Conservation (phyloP, 2,888 invertebrate species). For the Mylabris sibirica region DNA sequence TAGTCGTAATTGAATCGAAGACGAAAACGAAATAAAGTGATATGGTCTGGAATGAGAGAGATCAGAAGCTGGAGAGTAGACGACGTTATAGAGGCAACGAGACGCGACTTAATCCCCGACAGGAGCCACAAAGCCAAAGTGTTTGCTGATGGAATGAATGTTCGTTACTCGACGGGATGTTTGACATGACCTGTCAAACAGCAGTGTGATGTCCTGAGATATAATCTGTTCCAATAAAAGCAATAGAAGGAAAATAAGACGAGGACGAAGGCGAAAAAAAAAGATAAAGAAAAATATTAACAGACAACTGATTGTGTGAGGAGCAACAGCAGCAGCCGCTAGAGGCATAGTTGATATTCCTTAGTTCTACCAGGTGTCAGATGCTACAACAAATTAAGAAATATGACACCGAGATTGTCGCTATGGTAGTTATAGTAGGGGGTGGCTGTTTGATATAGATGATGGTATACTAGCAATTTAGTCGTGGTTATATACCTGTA, state of each 20-base stretch:
- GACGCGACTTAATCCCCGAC: conserved; percentile 31
- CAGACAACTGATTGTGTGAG: conserved; percentile 8
- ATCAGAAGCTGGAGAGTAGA: conserved; percentile 20
- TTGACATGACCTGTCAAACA: conserved; percentile 33
- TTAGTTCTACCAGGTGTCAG: conserved; percentile 22
- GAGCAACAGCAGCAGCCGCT: conserved; percentile 1
- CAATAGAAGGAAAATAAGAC: background rate
- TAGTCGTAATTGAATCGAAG: conserved; percentile 29
- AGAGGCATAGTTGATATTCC: conserved; percentile 25
- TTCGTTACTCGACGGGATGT: conserved; percentile 33
- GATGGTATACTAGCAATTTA: conserved; percentile 17
- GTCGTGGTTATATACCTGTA: conserved; percentile 17
- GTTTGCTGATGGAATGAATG: conserved; percentile 36
- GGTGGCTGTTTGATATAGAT: conserved; percentile 10
- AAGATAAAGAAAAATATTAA: conserved; percentile 2
- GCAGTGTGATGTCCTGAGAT: conserved; percentile 26
- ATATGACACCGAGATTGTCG: conserved; percentile 27
- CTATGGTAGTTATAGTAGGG: background rate
- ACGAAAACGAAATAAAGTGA: conserved; percentile 34
- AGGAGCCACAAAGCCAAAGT: conserved; percentile 35
- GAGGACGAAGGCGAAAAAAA: background rate
- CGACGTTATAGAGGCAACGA: conserved; percentile 19
- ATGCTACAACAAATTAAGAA: conserved; percentile 32
- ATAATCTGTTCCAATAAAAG: conserved; percentile 27
- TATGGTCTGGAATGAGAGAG: conserved; percentile 32